Evolutionary conservation across 2,888 invertebrate genomes (phyloP).

Genomic region (Sphinx pinastri): DNA sequence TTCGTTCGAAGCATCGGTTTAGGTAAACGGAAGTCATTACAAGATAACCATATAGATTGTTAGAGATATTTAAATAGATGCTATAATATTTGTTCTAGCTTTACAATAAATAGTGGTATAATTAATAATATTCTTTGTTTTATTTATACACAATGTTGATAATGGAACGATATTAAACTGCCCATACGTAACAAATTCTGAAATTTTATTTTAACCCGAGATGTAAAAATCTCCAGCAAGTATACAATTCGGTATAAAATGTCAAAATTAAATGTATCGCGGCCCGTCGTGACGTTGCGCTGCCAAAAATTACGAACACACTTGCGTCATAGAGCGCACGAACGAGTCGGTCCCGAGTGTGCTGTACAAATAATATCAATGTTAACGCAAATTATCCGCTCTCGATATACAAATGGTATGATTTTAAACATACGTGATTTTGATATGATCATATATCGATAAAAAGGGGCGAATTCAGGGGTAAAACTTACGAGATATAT

Average conservation of each 20-base stretch:
- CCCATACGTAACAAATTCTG: neutral
- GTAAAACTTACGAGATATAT: no score
- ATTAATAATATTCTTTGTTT: no score
- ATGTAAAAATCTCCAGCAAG: neutral
- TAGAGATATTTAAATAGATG: neutral
- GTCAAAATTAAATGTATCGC: constrained; percentile 3
- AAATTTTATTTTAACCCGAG: neutral
- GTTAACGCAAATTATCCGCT: constrained; percentile 4
- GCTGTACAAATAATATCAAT: constrained; percentile 20
- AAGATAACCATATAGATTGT: neutral
- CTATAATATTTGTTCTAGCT: neutral
- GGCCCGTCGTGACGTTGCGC: constrained; percentile 13
- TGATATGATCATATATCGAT: neutral
- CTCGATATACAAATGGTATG: neutral
- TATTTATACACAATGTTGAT: no score
- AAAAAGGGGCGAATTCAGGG: no score
- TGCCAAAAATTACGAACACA: constrained; percentile 6
- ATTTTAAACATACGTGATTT: constrained; percentile 4
- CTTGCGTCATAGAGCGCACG: constrained; percentile 22
- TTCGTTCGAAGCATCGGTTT: neutral
- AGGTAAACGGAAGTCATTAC: constrained; percentile 4
- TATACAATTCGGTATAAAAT: constrained; percentile 19
- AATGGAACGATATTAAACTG: neutral
- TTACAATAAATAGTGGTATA: no score
- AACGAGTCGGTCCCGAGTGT: neutral